A percentile compares a stretch with the other conserved stretches of the same genome.
phyloP scores from a whole-genome alignment of 2,797 vertebrate genomes.

The Todus mexicanus region DNA sequence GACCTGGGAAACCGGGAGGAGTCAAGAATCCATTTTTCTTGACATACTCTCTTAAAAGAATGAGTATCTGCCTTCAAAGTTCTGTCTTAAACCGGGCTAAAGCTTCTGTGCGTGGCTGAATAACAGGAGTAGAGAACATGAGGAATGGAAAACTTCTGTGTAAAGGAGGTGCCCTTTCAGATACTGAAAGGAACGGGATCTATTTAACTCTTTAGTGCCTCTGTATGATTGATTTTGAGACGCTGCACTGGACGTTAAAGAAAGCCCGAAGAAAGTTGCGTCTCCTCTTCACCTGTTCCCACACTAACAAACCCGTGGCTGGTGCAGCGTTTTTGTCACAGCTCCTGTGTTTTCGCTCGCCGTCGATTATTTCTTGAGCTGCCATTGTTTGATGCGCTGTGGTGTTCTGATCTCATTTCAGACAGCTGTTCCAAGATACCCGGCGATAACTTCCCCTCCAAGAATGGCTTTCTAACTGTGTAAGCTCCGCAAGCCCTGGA shows the following conservation, averaged over 20 bases:
- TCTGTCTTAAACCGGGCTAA: background rate
- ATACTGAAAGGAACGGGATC: background rate
- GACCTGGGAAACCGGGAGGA: background rate
- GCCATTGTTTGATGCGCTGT: background rate
- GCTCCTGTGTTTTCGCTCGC: background rate
- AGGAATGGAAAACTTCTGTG: background rate
- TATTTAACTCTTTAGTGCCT: background rate
- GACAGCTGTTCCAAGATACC: background rate
- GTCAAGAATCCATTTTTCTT: background rate
- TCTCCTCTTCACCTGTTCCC: background rate
- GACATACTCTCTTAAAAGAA: background rate
- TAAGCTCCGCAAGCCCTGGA: background rate
- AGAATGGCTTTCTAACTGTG: background rate
- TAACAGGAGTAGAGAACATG: background rate
- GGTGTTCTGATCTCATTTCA: background rate
- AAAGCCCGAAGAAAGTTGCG: background rate
- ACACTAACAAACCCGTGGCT: background rate
- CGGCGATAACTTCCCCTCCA: background rate
- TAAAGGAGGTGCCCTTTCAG: background rate
- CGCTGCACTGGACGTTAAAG: background rate
- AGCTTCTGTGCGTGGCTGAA: too few species aligned
- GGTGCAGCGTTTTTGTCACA: background rate
- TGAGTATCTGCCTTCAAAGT: accelerated
- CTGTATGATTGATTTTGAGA: background rate
- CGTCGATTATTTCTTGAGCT: background rate